Evolutionary conservation across 2,888 invertebrate genomes (phyloP), one percentile per base, ranked within the genome.

Genomic region (Andrena camellia): DNA sequence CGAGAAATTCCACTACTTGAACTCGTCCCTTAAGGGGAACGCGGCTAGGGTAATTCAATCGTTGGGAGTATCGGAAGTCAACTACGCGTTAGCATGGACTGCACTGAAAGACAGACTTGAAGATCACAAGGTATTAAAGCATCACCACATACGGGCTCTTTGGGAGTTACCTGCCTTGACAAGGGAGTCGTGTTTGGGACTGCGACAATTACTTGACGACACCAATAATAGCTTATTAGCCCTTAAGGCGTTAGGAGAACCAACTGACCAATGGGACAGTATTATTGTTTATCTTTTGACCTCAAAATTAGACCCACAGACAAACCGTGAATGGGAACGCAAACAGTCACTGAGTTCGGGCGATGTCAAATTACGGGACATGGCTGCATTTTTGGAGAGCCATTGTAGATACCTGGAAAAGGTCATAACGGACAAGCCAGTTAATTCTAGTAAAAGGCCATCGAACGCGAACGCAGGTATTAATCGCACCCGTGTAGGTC

Each of bases 401-500:
- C 64, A 64, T 48, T 64, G 48, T 13, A 23, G 26, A 48, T 64
- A 64, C 6, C 35, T 64, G 2, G 64, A 64, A 20, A n/a, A 17
- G 26, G 10, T 17, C 10, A 5, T 6, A 0, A 8, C 13, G n/a
- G 48, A 64, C 13, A 35, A 20, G 0, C 52, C 52, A n/a, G 13
- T 0, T 63, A 63, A 42, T 42, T 0, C 42, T 42, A 33, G 2
- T 2, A 35, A 42, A 20, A 20, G 7, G 7, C n/a, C 23, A 48
- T 0, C 6, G 2, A n/a, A 20, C 7, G 2, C 33, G 6, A 35
- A 20, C 20, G 7, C 57, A 57, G 57, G 57, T 57, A 57, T 1
- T 8, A 57, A 57, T 26, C 57, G 57, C 13, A 23, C 3, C 8
- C 17, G 26, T 1, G 57, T n/a, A 57, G 31, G 31, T 31, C 57